These are phyloP conservation scores for Phodopus roborovskii DNA, from an alignment of 2,113 vertebrate genomes.

Conservation along the genomic window DNA sequence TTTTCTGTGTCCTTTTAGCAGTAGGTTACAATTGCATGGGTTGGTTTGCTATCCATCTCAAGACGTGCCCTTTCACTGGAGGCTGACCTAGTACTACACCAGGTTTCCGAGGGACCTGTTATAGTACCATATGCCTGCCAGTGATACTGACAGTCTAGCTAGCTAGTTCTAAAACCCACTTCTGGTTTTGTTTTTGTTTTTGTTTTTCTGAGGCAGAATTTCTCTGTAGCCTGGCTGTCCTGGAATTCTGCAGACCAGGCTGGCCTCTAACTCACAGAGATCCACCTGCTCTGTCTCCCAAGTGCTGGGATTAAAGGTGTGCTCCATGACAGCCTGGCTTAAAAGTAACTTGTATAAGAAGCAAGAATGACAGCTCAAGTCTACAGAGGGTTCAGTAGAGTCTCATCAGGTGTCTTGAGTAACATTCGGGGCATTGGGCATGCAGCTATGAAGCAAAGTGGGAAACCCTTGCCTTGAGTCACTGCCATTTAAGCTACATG, in stretches of 20 bases:
- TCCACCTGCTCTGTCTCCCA: neutral
- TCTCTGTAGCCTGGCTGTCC: neutral
- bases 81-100: neutral
- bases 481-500: neutral
- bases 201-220: neutral
- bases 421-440: neutral
- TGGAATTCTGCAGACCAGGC: neutral
- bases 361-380: neutral
- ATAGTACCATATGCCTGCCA: neutral
- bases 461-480: constrained; percentile 5
- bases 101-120: neutral
- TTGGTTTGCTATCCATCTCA: constrained; percentile 8
- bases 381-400: neutral
- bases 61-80: neutral
- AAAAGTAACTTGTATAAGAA: constrained; percentile 5
- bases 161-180: neutral
- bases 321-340: neutral
- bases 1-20: constrained; percentile 26
- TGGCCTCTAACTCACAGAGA: neutral
- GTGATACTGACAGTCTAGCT: neutral
- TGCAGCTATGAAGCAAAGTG: neutral
- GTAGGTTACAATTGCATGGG: neutral
- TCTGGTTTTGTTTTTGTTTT: neutral
- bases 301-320: neutral
- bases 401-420: neutral